Evolutionary conservation across 2,888 invertebrate genomes (phyloP).

Genomic region (Apamea epomidion): DNA sequence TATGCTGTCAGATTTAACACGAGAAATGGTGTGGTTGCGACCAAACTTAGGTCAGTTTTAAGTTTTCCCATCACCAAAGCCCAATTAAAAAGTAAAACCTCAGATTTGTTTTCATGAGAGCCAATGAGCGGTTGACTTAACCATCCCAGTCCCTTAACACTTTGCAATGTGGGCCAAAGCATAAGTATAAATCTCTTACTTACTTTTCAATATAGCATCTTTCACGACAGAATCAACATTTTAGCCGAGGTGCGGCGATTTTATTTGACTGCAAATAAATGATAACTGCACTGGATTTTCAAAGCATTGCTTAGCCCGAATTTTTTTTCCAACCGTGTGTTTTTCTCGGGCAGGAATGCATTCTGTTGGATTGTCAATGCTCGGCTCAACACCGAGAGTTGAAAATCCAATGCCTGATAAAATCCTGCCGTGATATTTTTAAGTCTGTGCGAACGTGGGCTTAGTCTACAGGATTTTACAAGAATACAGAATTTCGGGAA

Average conservation of each 20-base stretch:
- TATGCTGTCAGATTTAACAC: conserved; percentile 24
- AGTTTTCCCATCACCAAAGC: conserved; percentile 5
- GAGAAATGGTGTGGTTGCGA: not conserved
- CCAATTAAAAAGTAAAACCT: not conserved
- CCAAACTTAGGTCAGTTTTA: not conserved
- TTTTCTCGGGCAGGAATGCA: not conserved
- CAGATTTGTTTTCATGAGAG: not conserved
- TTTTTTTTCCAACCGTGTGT: not conserved
- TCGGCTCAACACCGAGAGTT: not conserved
- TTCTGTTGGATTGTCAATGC: not conserved
- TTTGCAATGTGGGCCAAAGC: not conserved
- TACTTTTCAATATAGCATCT: not conserved
- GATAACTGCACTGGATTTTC: not conserved
- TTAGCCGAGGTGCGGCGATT: no score
- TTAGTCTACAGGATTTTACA: not conserved
- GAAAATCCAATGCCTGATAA: not conserved
- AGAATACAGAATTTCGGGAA: not conserved
- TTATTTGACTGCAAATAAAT: no score
- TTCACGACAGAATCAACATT: not conserved
- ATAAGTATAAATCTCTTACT: not conserved
- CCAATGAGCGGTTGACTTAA: not conserved
- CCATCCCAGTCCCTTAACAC: not conserved
- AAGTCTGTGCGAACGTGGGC: not conserved
- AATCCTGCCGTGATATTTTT: not conserved
- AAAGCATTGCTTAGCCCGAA: not conserved